These are phyloP conservation scores for Petrocephalus sullivani DNA, from an alignment of 2,797 vertebrate genomes.

Conservation along the genomic window DNA sequence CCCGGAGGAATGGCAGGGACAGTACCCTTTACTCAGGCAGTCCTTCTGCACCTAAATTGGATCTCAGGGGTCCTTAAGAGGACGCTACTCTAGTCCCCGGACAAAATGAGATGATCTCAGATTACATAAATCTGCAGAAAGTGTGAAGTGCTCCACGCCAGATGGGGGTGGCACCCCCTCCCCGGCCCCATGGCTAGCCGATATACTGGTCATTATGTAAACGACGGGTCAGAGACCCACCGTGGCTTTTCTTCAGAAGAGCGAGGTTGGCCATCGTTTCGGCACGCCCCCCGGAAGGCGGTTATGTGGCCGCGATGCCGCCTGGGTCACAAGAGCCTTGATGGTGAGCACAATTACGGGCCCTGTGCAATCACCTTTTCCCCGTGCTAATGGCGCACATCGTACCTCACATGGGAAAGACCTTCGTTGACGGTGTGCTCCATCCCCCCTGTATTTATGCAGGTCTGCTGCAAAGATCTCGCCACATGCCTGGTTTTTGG, in stretches of 20 bases:
- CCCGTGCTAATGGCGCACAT: background rate
- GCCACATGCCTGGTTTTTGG: background rate
- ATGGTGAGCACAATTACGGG: background rate
- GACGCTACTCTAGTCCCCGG: slow-evolving; percentile 29
- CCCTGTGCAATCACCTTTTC: background rate
- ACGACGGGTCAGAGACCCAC: background rate
- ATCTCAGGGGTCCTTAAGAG: slow-evolving; percentile 24
- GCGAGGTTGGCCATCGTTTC: background rate
- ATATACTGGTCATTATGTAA: background rate
- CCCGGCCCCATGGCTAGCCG: background rate
- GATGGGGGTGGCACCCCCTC: slow-evolving; percentile 28
- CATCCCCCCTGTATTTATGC: background rate
- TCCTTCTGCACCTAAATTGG: background rate
- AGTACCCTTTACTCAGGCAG: slow-evolving; percentile 18
- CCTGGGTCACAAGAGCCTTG: background rate
- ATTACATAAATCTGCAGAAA: slow-evolving; percentile 28
- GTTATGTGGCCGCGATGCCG: background rate
- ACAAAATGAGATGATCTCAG: slow-evolving; percentile 23
- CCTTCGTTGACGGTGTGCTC: background rate
- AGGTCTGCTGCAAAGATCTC: background rate
- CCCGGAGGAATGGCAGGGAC: background rate
- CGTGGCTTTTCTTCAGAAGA: background rate
- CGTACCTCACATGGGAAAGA: background rate
- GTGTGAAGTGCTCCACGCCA: slow-evolving; percentile 30
- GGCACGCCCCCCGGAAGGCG: background rate